Conservation (phyloP, 2,797 vertebrate genomes). For the Crocidura indochinensis region DNA sequence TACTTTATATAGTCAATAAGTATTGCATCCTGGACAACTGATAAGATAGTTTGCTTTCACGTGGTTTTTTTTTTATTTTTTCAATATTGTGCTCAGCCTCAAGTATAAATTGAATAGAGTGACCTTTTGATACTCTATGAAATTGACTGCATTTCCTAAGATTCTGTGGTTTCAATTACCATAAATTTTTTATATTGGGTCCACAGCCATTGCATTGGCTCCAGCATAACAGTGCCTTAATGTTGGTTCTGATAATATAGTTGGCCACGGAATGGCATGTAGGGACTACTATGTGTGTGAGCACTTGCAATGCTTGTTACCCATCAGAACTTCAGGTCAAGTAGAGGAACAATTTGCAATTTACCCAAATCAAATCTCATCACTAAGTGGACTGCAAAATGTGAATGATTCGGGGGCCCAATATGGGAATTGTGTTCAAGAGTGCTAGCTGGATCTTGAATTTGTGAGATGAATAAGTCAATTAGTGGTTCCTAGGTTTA, state of each 20-base stretch:
- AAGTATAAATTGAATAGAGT: constrained; percentile 95
- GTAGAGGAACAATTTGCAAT: constrained; percentile 73
- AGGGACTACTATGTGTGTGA: constrained; percentile 52
- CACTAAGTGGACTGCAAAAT: constrained; percentile 80
- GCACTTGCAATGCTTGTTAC: constrained; percentile 22
- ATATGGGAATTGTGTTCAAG: constrained; percentile 81
- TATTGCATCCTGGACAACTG: constrained; percentile 90
- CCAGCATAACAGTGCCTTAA: constrained; percentile 83
- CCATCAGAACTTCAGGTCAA: constrained; percentile 78
- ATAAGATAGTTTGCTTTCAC: constrained; percentile 95
- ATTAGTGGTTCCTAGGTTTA: constrained; percentile 88
- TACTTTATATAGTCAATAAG: constrained; percentile 92
- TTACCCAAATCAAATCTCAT: constrained; percentile 85
- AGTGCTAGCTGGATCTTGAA: constrained; percentile 78
- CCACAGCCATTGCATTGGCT: constrained; percentile 74
- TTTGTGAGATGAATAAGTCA: constrained; percentile 85
- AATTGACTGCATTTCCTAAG: constrained; percentile 95
- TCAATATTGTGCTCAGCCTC: constrained; percentile 90
- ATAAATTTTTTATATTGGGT: constrained; percentile 92
- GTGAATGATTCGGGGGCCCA: constrained; percentile 82
- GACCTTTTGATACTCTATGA: constrained; percentile 94
- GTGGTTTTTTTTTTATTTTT: constrained; percentile 88
- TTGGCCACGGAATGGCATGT: constrained; percentile 44
- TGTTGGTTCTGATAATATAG: constrained; percentile 81
- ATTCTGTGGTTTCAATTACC: constrained; percentile 94